Conservation (phyloP, 2,888 invertebrate species). For the Willowsia nigromaculata region DNA sequence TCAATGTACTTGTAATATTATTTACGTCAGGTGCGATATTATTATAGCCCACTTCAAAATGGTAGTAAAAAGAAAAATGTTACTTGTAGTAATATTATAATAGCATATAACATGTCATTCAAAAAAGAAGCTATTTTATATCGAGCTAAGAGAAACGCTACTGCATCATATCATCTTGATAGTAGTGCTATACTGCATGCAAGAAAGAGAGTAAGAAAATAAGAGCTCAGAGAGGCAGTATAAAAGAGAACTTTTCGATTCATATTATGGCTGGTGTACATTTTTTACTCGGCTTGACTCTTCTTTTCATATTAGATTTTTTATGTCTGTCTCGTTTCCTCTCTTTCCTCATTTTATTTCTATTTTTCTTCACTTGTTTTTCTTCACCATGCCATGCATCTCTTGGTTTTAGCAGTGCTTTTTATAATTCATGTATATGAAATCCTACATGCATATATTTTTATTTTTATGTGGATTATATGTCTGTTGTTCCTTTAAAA, state of each 20-base stretch:
- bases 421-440: conserved; percentile 47
- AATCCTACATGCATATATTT: conserved; percentile 10
- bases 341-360: conserved; percentile 45
- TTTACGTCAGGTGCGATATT: conserved; percentile 71
- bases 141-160: conserved; percentile 11
- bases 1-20: conserved; percentile 69
- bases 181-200: conserved; percentile 9
- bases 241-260: not conserved
- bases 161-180: conserved; percentile 32
- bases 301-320: conserved; percentile 37
- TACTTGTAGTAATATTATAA: conserved; percentile 56
- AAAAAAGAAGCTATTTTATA: conserved; percentile 32
- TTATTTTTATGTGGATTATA: not conserved
- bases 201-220: conserved; percentile 8
- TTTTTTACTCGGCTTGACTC: conserved; percentile 26
- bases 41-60: conserved; percentile 61
- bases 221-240: not conserved
- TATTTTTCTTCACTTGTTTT: conserved; percentile 43
- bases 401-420: conserved; percentile 11
- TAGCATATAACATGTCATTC: conserved; percentile 54
- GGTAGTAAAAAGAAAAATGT: conserved; percentile 53
- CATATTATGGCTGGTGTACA: not conserved
- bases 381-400: conserved; percentile 29
- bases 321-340: conserved; percentile 34
- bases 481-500: not conserved